Evolutionary conservation across 2,113 vertebrate species (phyloP), one percentile per base, ranked within the genome.

Genomic region (Oplegnathus fasciatus): DNA sequence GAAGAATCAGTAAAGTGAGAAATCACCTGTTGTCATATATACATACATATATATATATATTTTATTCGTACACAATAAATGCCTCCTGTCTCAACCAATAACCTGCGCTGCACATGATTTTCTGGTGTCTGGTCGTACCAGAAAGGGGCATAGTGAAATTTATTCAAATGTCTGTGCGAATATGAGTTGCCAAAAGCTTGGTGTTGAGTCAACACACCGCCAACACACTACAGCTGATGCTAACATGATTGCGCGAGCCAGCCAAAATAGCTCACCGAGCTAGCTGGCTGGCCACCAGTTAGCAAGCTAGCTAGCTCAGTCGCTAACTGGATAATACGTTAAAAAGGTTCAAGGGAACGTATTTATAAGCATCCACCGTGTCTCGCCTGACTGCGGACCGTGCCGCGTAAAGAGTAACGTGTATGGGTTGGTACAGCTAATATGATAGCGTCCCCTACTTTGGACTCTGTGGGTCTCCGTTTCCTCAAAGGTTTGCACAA

Each of bases 401-500:
- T n/a, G n/a, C n/a, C n/a, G n/a, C n/a, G n/a, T n/a, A n/a, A n/a
- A n/a, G 22, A 26, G 20, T 32, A 15, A n/a, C 0, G 0, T 61
- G 46, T 2, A 52, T 48, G 46, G n/a, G 65, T 26, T 46, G 3
- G 0, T 55, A n/a, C 26, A 14, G 62, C 55, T 34, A 17, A 68
- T 32, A 9, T n/a, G 20, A 22, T 42, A 34, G 52, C 28, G 9
- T 61, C 9, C 18, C 32, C 28, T 17, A 2, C 9, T 32, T 26
- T 30, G n/a, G 37, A 55, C 24, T 67, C 26, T 34, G 40, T 34
- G n/a, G 37, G 68, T 13, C 26, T 58, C 17, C 5, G 28, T 10
- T 72, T 17, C 55, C 34, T 62, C 9, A 76, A 70, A 79, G 40
- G n/a, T 68, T 44, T 1, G 24, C 37, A 37, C 71, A 34, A 32